Evolutionary conservation across 2,113 vertebrate species (phyloP), one percentile per base, ranked within the genome.

Genomic region (Lophius piscatorius): DNA sequence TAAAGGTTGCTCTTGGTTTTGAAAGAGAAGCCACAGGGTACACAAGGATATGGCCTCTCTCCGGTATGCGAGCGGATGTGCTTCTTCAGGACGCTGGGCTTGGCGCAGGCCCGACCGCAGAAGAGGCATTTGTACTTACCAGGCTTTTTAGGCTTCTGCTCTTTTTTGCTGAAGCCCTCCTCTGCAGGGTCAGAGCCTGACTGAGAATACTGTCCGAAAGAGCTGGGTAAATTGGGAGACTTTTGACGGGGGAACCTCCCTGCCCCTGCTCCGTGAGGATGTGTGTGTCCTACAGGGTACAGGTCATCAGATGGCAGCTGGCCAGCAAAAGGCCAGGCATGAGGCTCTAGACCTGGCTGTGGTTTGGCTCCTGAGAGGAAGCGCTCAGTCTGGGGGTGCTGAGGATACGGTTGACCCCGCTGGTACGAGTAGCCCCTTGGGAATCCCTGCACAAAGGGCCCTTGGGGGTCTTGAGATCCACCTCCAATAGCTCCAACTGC

Each of bases 1-100:
- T 99, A 99, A 76, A 99, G 91, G 88, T 99, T 99, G 88, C 97
- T 99, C 90, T 98, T 99, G 0, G 97, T 99, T 90, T 99, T 99
- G 83, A 99, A 99, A 41, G 97, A 98, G 80, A 99, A 99, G 61
- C 97, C 97, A 70, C 97, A 99, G 36, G 97, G 97, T 62, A 93
- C 91, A 74, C 97, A 99, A 8, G 97, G 97, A 52, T 98, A 99
- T 0, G 97, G 97, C 63, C 97, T 91, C 72, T 99, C 97, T 16
- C 97, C 97, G 0, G 97, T 99, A 34, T 99, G 97, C 13, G 97
- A 99, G 47, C 97, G 92, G 84, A 99, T 98, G 91, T 99, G 97
- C 76, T 99, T 99, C 85, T 99, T 98, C 81, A 99, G 92, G 69
- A 99, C 97, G 1, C 97, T 99, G 54, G 97, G 97, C 91, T 99